phyloP scores from a whole-genome alignment of 2,888 invertebrate species.

The Sminthurinus aureus region DNA sequence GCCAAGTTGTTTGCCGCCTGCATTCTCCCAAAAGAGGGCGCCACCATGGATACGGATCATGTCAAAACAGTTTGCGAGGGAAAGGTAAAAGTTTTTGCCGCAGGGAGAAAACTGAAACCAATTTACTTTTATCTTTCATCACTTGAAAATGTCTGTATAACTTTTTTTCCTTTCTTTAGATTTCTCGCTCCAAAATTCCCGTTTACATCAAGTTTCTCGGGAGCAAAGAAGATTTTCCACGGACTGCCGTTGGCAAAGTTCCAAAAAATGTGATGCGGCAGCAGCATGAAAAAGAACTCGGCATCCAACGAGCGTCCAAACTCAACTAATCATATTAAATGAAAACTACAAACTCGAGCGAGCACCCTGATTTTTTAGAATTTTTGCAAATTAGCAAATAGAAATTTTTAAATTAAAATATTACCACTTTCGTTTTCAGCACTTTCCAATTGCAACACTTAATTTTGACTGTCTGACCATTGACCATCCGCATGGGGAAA shows the following conservation, averaged over 20 bases:
- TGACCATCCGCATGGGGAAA: too few species aligned
- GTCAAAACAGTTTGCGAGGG: constrained; percentile 72
- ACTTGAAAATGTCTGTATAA: too few species aligned
- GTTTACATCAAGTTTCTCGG: constrained; percentile 67
- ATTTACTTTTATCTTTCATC: too few species aligned
- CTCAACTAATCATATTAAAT: too few species aligned
- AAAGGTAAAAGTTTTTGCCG: constrained; percentile 62
- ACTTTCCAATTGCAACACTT: too few species aligned
- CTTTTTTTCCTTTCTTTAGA: constrained; percentile 64
- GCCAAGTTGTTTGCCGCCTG: constrained; percentile 66
- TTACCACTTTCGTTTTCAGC: too few species aligned
- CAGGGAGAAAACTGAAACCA: neutral
- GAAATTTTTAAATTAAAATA: too few species aligned
- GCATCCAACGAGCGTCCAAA: too few species aligned
- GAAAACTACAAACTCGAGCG: too few species aligned
- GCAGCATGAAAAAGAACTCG: neutral
- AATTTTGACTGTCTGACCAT: too few species aligned
- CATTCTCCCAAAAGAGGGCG: constrained; percentile 69
- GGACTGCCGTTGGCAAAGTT: constrained; percentile 68
- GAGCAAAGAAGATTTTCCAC: constrained; percentile 66
- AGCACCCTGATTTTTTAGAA: too few species aligned
- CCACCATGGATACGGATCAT: constrained; percentile 68
- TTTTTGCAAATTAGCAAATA: too few species aligned
- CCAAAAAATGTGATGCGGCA: constrained; percentile 63
- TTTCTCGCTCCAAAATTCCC: constrained; percentile 69